Base-by-base conservation (phyloP, 2,797 vertebrate species). In the Carcharodon carcharias region DNA sequence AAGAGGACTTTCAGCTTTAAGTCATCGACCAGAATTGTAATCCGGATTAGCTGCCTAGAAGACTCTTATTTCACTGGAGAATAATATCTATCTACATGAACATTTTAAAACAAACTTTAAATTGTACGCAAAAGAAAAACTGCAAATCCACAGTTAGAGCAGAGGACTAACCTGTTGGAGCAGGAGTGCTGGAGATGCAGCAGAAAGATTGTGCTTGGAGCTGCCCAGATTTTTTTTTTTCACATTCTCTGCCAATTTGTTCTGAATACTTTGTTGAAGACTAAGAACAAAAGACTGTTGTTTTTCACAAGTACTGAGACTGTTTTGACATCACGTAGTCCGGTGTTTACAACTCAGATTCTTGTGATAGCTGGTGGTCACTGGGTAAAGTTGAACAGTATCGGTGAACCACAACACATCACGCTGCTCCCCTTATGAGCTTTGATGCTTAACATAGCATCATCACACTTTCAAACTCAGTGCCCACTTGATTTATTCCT, bases 321-420 rank as follows among this genome's bases (percentile, higher is more conserved):
- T 95, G 67, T 73, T 95, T 28, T 71, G 67, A 31, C 94, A 56
- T 95, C 94, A 73, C 91, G 93, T 65, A 23, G 35, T 35, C n/a
- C 94, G 50, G 9, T 71, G 67, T 67, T 95, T 95, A 71, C 45
- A 95, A 40, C 28, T 71, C 63, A 28, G 26, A 45, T 54, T 95
- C 56, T 56, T 73, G 94, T 95, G 65, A 56, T 73, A 31, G 67
- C 93, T 95, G 23, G 50, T 54, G 50, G 28, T 45, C 67, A 95
- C 56, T 56, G 94, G 69, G 65, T 40, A 73, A 71, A 73, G 1
- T 40, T 54, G 93, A 71, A 73, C 69, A 56, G 45, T n/a, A 71
- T 73, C 26, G 73, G 6, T 56, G 2, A 94, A 54, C 85, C 85
- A 54, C 85, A 88, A n/a, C 69, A 71, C n/a, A 45, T 63, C 31